Evolutionary conservation across 2,113 vertebrate species (phyloP).

Genomic region (Aegypius monachus): DNA sequence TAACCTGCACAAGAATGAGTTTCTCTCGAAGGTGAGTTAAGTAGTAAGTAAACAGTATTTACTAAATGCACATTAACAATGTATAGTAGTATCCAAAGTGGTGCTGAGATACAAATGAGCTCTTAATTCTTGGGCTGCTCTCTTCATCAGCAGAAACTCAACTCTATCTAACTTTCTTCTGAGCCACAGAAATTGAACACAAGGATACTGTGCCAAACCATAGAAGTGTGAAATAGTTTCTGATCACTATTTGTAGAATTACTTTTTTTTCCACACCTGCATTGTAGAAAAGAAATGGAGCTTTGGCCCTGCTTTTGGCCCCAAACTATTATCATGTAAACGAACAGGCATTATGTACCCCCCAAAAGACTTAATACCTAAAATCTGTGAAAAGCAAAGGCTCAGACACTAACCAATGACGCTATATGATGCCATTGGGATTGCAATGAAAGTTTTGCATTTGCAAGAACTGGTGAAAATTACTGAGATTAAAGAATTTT

Average conservation of each 20-base stretch:
- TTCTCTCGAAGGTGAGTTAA: neutral
- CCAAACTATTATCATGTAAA: neutral
- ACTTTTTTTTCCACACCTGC: neutral
- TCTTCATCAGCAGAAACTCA: neutral
- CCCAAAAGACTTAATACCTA: neutral
- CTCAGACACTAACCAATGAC: neutral
- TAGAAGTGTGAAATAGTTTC: neutral
- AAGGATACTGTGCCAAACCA: neutral
- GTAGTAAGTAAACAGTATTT: neutral
- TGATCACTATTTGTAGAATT: neutral
- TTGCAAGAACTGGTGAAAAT: neutral
- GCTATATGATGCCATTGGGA: neutral
- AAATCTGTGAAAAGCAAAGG: neutral
- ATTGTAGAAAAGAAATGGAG: neutral
- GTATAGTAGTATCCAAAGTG: neutral
- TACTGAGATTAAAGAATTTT: neutral
- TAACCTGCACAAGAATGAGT: neutral
- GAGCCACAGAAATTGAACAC: neutral
- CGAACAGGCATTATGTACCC: rapidly evolving
- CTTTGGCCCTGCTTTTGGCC: neutral
- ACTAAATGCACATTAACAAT: neutral
- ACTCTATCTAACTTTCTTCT: neutral
- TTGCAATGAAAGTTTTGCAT: neutral
- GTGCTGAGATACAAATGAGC: neutral
- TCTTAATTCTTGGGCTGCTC: neutral